Evolutionary conservation across 1,140 invertebrate genomes (phyloP), one percentile per base, ranked within the genome.

Genomic region (Dendrolimus punctatus): DNA sequence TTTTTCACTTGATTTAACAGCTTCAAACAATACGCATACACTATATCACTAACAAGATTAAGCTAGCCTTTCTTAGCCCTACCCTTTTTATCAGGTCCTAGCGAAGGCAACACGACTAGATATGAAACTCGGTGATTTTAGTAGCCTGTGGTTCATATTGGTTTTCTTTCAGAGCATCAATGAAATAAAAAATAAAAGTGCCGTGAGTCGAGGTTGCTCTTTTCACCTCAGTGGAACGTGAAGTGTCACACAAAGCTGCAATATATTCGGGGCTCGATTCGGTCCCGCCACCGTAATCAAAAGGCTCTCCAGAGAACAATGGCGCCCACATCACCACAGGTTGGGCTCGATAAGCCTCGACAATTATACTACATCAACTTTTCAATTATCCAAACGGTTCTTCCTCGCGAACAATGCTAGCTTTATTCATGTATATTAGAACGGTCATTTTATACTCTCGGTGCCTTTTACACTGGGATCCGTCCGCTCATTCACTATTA

Each of bases 311-410:
- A 45, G 78, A 75, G 78, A 81, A 85, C 82, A 85, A 85, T 85
- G 66, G 80, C 76, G 69, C 82, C 82, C 82, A 80, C 82, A 85
- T 85, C 73, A 74, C 23, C 23, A 23, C 23, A 71, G 73, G 63
- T 58, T 68, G 68, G 63, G 70, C 51, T 73, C 79, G 82, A 85
- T 85, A 85, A 85, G 80, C 82, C 79, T 66, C 77, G 73, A 79
- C 80, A 83, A 85, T 83, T 85, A 85, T 85, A 82, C 78, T 78
- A 85, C 80, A 85, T 83, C 80, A 77, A 85, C 79, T 85, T 85
- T 85, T 85, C 82, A 85, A 85, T 85, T 85, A 85, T 81, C 76
- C 77, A 69, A 68, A 67, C 74, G 73, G 73, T 69, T 81, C 79
- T 67, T 75, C 76, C 67, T 60, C 70, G 66, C 68, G 63, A 76